Evolutionary conservation across 1,140 invertebrate genomes (phyloP), one percentile per base, ranked within the genome.

Genomic region (Drosophila melanogaster): DNA sequence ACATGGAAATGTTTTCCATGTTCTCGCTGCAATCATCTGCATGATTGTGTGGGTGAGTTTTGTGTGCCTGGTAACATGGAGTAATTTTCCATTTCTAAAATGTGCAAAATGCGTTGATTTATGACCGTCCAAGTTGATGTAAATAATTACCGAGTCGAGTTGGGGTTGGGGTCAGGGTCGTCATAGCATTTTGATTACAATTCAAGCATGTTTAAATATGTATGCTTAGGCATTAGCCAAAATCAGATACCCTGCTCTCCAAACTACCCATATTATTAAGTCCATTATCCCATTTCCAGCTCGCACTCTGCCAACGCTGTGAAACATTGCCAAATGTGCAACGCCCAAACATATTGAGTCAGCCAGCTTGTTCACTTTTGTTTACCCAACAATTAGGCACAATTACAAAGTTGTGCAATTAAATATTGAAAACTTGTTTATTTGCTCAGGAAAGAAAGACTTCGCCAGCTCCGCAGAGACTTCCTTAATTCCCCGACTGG

Each of bases 381-480:
- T 81, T 86, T 79, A 76, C 65, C 79, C 83, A 87, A 79, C 83
- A 79, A 86, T 86, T 87, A 89, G 74, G 62, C 66, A 81, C 79
- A 83, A 86, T 83, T 87, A 78, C 72, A 58, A 69, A 75, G 80
- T 87, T 60, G 43, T 57, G 69, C 78, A 86, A 86, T 86, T 86
- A 79, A 79, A 87, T 87, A 81, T 79, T 81, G 61, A 67, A 87
- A 86, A 86, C 83, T 59, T 15, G 83, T 86, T 86, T 53, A 46
- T 22, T 72, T 43, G 44, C 40, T 14, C 26, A 49, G 70, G 60
- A 66, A 64, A 53, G 54, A 59, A 64, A 65, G 51, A 65, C 71
- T 51, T 64, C 61, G 41, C 55, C 56, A 66, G 79, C 66, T 73
- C 26, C 33, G 49, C 40, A 17, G 8, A 35, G 43, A 81, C 64